Evolutionary conservation across 2,113 vertebrate genomes (phyloP).

Genomic region (Cebidichthys violaceus): DNA sequence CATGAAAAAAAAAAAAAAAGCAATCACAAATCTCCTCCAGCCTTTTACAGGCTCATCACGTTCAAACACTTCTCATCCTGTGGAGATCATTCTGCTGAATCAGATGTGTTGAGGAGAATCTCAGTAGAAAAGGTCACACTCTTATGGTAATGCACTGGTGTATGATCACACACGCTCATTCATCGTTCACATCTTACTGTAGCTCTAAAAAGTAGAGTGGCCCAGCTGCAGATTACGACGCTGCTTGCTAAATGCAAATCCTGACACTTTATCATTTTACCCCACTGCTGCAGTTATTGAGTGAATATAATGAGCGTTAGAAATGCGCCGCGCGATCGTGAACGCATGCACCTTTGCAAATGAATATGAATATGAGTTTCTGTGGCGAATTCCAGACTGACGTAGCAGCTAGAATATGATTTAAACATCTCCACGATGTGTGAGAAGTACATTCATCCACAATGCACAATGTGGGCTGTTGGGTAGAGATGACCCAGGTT

Average conservation of each 20-base stretch:
- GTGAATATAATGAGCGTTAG: neutral
- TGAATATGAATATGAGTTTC: conserved; percentile 2
- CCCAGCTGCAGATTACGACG: conserved; percentile 22
- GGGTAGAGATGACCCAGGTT: neutral
- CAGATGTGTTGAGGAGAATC: conserved; percentile 44
- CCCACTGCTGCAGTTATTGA: conserved; percentile 14
- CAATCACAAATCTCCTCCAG: conserved; percentile 8
- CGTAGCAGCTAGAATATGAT: neutral
- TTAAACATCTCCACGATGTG: neutral
- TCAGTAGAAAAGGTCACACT: conserved; percentile 53
- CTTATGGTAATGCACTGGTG: conserved; percentile 50
- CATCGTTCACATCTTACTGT: conserved; percentile 22
- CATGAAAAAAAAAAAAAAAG: conserved; percentile 44
- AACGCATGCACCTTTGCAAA: neutral
- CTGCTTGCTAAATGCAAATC: conserved; percentile 30
- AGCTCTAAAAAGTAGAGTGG: conserved; percentile 18
- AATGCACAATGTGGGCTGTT: neutral
- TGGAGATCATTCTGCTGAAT: conserved; percentile 50
- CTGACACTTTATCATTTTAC: conserved; percentile 17
- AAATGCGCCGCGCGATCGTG: neutral
- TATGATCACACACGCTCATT: conserved; percentile 30
- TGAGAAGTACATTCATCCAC: neutral
- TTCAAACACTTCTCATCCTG: conserved; percentile 27
- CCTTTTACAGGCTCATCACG: neutral
- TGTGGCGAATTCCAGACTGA: neutral